Evolutionary conservation across 2,888 invertebrate species (phyloP).

Genomic region (Coremacera marginata): DNA sequence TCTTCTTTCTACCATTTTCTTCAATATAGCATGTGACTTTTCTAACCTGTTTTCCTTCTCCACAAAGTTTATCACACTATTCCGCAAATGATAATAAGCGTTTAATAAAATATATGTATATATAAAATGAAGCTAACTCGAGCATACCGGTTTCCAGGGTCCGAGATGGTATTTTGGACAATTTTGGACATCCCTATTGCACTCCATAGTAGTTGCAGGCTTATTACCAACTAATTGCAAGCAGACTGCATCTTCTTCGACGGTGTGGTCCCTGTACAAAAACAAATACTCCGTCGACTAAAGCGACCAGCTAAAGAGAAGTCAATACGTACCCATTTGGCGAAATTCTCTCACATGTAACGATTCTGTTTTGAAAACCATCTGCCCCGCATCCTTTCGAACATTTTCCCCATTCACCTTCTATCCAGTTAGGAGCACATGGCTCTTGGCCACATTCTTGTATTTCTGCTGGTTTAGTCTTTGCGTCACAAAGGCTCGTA

Average conservation of each 20-base stretch:
- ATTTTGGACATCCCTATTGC: conserved; percentile 78
- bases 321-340: conserved; percentile 73
- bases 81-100: neutral
- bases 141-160: conserved; percentile 89
- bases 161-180: conserved; percentile 91
- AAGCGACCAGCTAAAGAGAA: neutral
- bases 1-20: conserved; percentile 74
- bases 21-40: conserved; percentile 84
- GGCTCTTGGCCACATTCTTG: conserved; percentile 81
- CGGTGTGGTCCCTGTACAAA: conserved; percentile 72
- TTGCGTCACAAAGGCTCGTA: conserved; percentile 82
- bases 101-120: neutral
- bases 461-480: conserved; percentile 78
- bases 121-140: conserved; percentile 70
- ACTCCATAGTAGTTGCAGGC: conserved; percentile 77
- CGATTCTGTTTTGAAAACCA: conserved; percentile 77
- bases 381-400: conserved; percentile 85
- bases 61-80: conserved; percentile 92
- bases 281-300: neutral
- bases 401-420: conserved; percentile 84
- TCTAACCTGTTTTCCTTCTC: conserved; percentile 85
- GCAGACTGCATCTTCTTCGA: conserved; percentile 83
- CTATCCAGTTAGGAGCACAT: conserved; percentile 86
- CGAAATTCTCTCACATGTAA: conserved; percentile 85
- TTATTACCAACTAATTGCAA: conserved; percentile 76